Percentiles rank a stretch among this genome's conserved stretches.
Conservation (phyloP, 1,140 invertebrate species). For the Rhyacophila brunnea region DNA sequence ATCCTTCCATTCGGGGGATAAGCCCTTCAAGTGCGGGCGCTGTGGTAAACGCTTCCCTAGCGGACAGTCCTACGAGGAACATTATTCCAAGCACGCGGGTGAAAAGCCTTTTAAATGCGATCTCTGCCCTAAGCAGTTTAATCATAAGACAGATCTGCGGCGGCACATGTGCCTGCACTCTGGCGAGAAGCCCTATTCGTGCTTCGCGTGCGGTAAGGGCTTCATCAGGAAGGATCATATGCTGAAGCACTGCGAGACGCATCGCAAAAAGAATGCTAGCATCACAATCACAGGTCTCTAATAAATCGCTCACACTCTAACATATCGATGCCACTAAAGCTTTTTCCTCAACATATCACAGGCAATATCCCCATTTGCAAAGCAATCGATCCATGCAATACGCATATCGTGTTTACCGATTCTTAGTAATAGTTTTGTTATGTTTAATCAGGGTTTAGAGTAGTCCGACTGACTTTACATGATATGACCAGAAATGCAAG, state of each 20-base stretch:
- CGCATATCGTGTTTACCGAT: constrained; percentile 34
- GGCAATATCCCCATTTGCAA: constrained; percentile 33
- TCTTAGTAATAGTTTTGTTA: constrained; percentile 35
- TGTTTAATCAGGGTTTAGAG: constrained; percentile 36
- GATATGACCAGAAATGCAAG: no score
- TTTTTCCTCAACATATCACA: constrained; percentile 25
- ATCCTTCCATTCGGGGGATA: constrained; percentile 82
- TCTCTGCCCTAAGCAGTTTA: constrained; percentile 83
- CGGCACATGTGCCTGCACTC: constrained; percentile 86
- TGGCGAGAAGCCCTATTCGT: constrained; percentile 77
- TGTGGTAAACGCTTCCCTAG: constrained; percentile 81
- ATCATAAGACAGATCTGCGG: constrained; percentile 87
- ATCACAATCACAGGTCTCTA: not conserved
- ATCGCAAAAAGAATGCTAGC: constrained; percentile 55
- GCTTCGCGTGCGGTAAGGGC: constrained; percentile 79
- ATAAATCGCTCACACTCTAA: not conserved
- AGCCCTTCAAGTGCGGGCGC: constrained; percentile 78
- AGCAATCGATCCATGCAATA: constrained; percentile 33
- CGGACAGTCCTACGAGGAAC: constrained; percentile 65
- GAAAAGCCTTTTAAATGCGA: constrained; percentile 89
- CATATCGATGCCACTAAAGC: constrained; percentile 8
- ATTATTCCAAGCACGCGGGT: constrained; percentile 74
- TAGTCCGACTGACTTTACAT: constrained; percentile 29
- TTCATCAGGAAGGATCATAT: constrained; percentile 95
- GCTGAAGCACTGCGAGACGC: constrained; percentile 88